phyloP scores from a whole-genome alignment of 1,140 invertebrate species.

The Lasioglossum albipes region DNA sequence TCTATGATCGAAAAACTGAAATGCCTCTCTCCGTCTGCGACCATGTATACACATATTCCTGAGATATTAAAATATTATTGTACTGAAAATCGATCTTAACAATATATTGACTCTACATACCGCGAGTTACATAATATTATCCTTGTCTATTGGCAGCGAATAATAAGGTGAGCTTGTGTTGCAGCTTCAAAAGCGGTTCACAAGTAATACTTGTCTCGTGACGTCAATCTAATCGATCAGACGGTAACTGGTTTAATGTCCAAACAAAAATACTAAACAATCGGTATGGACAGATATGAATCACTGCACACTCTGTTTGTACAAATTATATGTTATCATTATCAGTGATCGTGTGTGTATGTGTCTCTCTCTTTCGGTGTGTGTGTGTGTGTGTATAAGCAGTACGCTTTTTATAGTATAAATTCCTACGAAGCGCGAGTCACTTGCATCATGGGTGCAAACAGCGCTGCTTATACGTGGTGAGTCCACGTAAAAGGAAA shows the following conservation, averaged over 20 bases:
- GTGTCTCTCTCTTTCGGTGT: too few relatives aligned
- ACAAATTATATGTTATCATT: neutral
- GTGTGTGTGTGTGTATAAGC: conserved; percentile 11
- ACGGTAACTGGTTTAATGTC: neutral
- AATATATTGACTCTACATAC: conserved; percentile 20
- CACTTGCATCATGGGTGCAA: conserved; percentile 21
- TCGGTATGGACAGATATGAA: conserved; percentile 13
- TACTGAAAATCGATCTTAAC: conserved; percentile 47
- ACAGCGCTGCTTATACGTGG: conserved; percentile 7
- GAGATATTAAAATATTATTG: conserved; percentile 61
- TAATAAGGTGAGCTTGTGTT: conserved; percentile 17
- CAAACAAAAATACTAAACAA: conserved; percentile 17
- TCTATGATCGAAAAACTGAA: conserved; percentile 14
- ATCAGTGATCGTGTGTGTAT: neutral
- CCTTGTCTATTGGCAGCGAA: conserved; percentile 30
- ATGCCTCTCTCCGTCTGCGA: conserved; percentile 26
- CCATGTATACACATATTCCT: conserved; percentile 42
- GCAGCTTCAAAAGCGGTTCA: conserved; percentile 1
- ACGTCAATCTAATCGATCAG: neutral
- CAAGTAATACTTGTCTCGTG: neutral
- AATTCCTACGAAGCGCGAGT: conserved; percentile 33
- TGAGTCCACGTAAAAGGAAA: conserved; percentile 19
- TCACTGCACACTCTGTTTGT: conserved; percentile 7
- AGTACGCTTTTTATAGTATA: conserved; percentile 17
- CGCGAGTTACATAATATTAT: conserved; percentile 34